Base-by-base conservation (phyloP, 2,113 vertebrate genomes). In the Beaufortia kweichowensis region DNA sequence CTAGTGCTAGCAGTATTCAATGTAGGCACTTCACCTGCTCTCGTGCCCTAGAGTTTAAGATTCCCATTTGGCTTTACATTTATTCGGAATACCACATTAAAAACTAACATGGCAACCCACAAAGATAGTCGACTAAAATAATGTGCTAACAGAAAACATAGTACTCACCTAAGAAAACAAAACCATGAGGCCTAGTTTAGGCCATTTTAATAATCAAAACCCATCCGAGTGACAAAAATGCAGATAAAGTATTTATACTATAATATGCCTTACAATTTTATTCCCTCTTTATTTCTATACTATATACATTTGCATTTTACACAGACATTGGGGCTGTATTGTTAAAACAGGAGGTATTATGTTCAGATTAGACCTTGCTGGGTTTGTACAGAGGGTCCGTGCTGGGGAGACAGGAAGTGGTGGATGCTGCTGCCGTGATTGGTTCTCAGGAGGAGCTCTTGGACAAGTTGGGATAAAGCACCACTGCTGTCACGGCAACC, bases 261-360 rank as follows among this genome's bases (percentile, higher is more conserved):
- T 89, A 92, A 90, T 91, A 95, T 88, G 94, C 95, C 91, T 95
- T 91, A 94, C 91, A 91, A 93, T 83, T 92, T 94, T 93, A 94
- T 96, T 95, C 93, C 91, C 91, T 88, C 94, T 91, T 94, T 94
- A 94, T 94, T 90, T 93, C 91, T 92, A 94, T 92, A 94, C 91
- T 95, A 96, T 95, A 90, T 95, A 97, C 95, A 97, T 92, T 93
- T 95, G 93, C 90, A 95, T 93, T 95, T 96, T 95, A 94, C 95
- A 97, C 94, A 95, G 87, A 92, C 86, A 89, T 94, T 90, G 91
- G 82, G 91, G 90, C 86, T 91, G 89, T 88, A 88, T 87, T 92
- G 89, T 91, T 90, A 89, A 88, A 89, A 90, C 91, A 86, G 91
- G 91, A 94, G 93, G 92, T 93, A 93, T 61, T 15, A 14, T 50